Evolutionary conservation across 2,888 invertebrate genomes (phyloP).

Genomic region (Agapetus fuscipes): DNA sequence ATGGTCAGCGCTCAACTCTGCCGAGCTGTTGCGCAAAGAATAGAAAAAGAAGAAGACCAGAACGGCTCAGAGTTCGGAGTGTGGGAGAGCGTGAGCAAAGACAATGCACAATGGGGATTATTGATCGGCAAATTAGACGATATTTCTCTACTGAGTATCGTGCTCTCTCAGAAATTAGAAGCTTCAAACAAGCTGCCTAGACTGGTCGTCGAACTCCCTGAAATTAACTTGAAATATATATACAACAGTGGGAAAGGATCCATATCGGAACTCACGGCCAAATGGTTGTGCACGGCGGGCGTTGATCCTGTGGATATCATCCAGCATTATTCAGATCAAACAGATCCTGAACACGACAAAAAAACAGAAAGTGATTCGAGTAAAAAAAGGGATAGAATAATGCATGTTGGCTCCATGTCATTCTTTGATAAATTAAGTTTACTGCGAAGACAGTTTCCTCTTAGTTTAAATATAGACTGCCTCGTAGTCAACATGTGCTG

Average conservation of each 20-base stretch:
- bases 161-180: conserved; percentile 46
- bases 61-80: conserved; percentile 45
- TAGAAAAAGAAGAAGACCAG: conserved; percentile 33
- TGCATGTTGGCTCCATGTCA: conserved; percentile 24
- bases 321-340: conserved; percentile 38
- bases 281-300: conserved; percentile 72
- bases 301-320: conserved; percentile 55
- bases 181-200: conserved; percentile 38
- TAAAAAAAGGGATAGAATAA: conserved; percentile 23
- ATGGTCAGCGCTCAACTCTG: conserved; percentile 77
- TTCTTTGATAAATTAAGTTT: conserved; percentile 54
- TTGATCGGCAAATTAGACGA: conserved; percentile 85
- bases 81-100: conserved; percentile 79
- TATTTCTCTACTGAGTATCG: conserved; percentile 66
- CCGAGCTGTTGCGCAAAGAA: conserved; percentile 56
- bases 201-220: conserved; percentile 44
- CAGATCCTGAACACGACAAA: conserved; percentile 26
- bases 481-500: conserved; percentile 81
- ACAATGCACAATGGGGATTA: conserved; percentile 78
- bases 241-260: conserved; percentile 63
- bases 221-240: conserved; percentile 57
- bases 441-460: conserved; percentile 71
- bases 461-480: conserved; percentile 70
- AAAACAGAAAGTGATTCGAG: conserved; percentile 19
- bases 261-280: conserved; percentile 80